Evolutionary conservation across 2,888 invertebrate species (phyloP).

Genomic region (Pinctada fucata): DNA sequence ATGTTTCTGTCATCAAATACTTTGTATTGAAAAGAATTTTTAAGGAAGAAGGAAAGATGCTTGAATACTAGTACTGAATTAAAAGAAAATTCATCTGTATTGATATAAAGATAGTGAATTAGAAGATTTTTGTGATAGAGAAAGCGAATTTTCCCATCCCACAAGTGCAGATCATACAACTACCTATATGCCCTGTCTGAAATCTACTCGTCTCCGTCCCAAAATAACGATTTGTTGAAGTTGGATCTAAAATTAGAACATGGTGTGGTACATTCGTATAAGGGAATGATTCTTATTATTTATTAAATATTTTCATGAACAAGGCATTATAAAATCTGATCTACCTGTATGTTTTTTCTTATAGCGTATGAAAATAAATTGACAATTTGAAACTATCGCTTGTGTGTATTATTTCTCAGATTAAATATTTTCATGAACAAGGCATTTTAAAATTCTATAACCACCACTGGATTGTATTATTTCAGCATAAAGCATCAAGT

Average conservation of each 20-base stretch:
- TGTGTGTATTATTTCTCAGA: background rate
- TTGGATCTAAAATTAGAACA: slow-evolving; percentile 12
- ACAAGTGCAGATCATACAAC: too few species aligned
- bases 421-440: background rate
- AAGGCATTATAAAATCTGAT: background rate
- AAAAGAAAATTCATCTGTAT: too few species aligned
- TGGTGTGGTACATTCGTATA: too few species aligned
- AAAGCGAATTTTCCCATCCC: too few species aligned
- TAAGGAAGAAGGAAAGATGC: background rate
- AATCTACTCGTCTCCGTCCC: background rate
- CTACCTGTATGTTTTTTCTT: background rate
- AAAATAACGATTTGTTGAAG: background rate
- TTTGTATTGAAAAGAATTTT: background rate
- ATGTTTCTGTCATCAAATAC: too few species aligned
- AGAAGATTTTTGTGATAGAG: too few species aligned
- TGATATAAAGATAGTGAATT: too few species aligned
- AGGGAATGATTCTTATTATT: too few species aligned
- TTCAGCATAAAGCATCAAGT: too few species aligned
- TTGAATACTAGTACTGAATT: too few species aligned
- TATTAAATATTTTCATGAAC: background rate
- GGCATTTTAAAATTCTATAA: background rate
- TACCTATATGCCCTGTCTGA: slow-evolving; percentile 3
- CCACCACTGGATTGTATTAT: too few species aligned
- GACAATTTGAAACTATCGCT: background rate
- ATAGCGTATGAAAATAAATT: background rate